Percentiles rank a stretch among this genome's conserved stretches.
Evolutionary conservation across 1,140 invertebrate genomes (phyloP).

Genomic region (Cephus cinctus): DNA sequence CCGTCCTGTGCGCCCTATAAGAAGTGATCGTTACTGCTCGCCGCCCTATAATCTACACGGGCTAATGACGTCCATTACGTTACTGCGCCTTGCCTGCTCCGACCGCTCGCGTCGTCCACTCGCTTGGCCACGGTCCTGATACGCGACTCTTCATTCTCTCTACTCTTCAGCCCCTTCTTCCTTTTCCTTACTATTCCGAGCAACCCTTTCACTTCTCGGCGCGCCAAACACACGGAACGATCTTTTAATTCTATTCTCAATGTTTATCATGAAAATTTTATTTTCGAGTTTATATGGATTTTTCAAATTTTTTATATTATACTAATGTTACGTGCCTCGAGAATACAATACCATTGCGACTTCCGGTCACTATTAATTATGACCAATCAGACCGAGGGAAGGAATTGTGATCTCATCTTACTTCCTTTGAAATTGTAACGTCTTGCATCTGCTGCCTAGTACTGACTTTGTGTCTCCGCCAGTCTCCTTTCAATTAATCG

Average conservation of each 20-base stretch:
- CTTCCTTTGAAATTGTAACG: neutral
- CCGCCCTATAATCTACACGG: slow-evolving; percentile 58
- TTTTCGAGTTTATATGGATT: no score
- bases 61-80: slow-evolving; percentile 58
- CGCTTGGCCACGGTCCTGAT: slow-evolving; percentile 47
- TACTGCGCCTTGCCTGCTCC: slow-evolving; percentile 42
- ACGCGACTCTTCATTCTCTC: slow-evolving; percentile 32
- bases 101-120: slow-evolving; percentile 35
- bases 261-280: no score
- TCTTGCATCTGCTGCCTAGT: neutral
- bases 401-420: neutral
- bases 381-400: slow-evolving; percentile 2
- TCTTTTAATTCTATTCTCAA: neutral
- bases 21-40: slow-evolving; percentile 57
- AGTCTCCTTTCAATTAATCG: neutral
- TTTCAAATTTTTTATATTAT: no score
- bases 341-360: neutral
- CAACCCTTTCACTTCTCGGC: neutral
- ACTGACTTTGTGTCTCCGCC: slow-evolving; percentile 9
- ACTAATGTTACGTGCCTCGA: neutral
- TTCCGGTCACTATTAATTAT: slow-evolving; percentile 7
- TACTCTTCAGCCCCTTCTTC: slow-evolving; percentile 15
- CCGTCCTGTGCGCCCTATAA: slow-evolving; percentile 49
- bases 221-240: neutral
- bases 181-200: slow-evolving; percentile 1